Percentiles rank a stretch among this genome's conserved stretches.
phyloP scores from a whole-genome alignment of 2,113 vertebrate species.

The Solea senegalensis region DNA sequence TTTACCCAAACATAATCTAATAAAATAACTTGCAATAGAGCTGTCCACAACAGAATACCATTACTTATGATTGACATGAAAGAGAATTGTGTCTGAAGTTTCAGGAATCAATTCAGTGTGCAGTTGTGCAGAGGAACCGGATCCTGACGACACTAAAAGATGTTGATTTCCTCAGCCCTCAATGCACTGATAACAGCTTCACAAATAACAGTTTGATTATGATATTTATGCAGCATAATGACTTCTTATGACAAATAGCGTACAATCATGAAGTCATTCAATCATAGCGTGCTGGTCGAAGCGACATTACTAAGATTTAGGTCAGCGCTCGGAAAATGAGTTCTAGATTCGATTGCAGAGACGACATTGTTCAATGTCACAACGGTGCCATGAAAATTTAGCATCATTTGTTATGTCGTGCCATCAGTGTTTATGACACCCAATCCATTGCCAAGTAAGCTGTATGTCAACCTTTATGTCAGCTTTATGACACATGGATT shows the following conservation, averaged over 20 bases:
- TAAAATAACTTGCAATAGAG: slow-evolving; percentile 6
- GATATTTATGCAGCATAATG: slow-evolving; percentile 71
- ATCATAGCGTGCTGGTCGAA: slow-evolving; percentile 71
- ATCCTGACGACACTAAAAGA: slow-evolving; percentile 38
- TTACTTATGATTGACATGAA: slow-evolving; percentile 14
- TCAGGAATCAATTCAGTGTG: slow-evolving; percentile 11
- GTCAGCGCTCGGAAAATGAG: slow-evolving; percentile 72
- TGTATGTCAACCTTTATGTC: slow-evolving; percentile 73
- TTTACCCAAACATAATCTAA: slow-evolving; percentile 17
- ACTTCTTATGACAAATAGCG: slow-evolving; percentile 71
- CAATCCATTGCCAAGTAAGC: slow-evolving; percentile 73
- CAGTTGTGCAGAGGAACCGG: slow-evolving; percentile 10
- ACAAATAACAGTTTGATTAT: slow-evolving; percentile 74
- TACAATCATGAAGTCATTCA: slow-evolving; percentile 61
- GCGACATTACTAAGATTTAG: slow-evolving; percentile 75
- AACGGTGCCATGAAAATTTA: slow-evolving; percentile 70
- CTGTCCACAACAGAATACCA: not conserved
- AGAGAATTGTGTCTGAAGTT: slow-evolving; percentile 18
- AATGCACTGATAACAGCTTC: slow-evolving; percentile 45
- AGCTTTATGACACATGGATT: slow-evolving; percentile 74
- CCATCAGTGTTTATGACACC: slow-evolving; percentile 74
- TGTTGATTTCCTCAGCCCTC: slow-evolving; percentile 52
- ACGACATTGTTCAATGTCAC: slow-evolving; percentile 80
- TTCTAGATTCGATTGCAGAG: slow-evolving; percentile 66
- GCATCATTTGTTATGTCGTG: slow-evolving; percentile 74